phyloP scores from a whole-genome alignment of 2,888 invertebrate species.

The Phalangium opilio region DNA sequence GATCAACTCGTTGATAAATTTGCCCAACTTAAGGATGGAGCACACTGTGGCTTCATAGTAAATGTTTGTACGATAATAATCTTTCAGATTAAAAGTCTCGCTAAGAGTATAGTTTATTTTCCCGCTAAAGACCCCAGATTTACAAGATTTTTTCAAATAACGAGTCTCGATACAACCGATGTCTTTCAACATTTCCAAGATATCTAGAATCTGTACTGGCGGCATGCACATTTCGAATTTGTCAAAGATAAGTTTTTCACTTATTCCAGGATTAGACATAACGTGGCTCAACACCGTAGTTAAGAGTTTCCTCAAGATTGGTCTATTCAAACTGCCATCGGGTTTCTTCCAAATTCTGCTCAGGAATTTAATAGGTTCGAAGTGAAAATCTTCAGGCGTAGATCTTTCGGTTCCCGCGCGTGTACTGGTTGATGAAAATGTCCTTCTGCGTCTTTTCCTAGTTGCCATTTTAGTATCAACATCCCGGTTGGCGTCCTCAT shows the following conservation, averaged over 20 bases:
- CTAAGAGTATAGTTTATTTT: not conserved
- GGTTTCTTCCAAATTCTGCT: slow-evolving; percentile 55
- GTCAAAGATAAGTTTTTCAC: slow-evolving; percentile 39
- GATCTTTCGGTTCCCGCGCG: no score
- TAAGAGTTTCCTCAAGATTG: slow-evolving; percentile 50
- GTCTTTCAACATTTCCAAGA: slow-evolving; percentile 43
- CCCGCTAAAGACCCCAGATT: slow-evolving; percentile 11
- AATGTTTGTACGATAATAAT: not conserved
- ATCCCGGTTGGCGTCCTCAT: no score
- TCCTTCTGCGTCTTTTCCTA: no score
- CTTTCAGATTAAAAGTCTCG: not conserved
- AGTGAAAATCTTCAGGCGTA: no score
- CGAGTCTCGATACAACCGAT: slow-evolving; percentile 40
- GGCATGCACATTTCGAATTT: slow-evolving; percentile 48
- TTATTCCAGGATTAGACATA: slow-evolving; percentile 44
- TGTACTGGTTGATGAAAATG: no score
- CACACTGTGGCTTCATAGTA: not conserved
- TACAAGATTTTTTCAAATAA: slow-evolving; percentile 22
- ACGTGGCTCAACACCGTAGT: slow-evolving; percentile 49
- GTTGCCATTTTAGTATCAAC: no score
- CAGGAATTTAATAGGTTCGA: slow-evolving; percentile 17
- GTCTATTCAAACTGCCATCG: slow-evolving; percentile 52
- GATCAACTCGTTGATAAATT: not conserved
- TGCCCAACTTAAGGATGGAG: not conserved
- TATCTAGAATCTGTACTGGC: slow-evolving; percentile 45